A percentile compares a stretch with the other conserved stretches of the same genome.
Evolutionary conservation across 2,797 vertebrate species (phyloP).

Genomic region (Crenichthys baileyi): DNA sequence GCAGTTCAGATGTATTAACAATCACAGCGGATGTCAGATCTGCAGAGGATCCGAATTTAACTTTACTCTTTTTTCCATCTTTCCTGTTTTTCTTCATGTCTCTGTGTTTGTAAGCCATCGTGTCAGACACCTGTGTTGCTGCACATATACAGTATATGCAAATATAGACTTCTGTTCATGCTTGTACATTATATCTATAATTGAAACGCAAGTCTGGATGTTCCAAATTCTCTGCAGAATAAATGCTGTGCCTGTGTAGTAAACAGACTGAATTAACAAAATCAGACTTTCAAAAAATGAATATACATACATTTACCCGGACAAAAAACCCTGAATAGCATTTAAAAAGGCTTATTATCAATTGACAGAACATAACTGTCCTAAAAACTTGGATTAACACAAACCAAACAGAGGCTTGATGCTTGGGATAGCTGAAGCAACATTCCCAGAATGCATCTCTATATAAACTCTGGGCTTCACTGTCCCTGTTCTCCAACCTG

Average conservation of each 20-base stretch:
- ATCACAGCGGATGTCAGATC: constrained; percentile 9
- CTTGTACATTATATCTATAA: not conserved
- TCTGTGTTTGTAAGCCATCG: too few relatives aligned
- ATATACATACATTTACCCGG: too few relatives aligned
- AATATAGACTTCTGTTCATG: too few relatives aligned
- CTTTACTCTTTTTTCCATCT: not conserved
- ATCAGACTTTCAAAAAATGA: too few relatives aligned
- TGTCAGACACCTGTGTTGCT: not conserved
- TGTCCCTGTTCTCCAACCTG: too few relatives aligned
- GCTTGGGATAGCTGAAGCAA: too few relatives aligned
- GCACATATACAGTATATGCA: not conserved
- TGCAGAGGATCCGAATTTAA: not conserved
- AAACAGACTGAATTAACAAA: not conserved
- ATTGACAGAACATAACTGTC: not conserved
- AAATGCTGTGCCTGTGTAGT: not conserved
- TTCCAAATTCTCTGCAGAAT: not conserved
- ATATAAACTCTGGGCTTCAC: too few relatives aligned
- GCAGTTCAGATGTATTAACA: constrained; percentile 33
- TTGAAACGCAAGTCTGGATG: not conserved
- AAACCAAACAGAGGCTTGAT: not conserved
- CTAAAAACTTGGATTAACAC: not conserved
- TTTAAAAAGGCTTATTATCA: not conserved
- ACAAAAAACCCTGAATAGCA: not conserved
- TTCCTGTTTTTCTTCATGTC: not conserved
- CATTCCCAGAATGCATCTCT: too few relatives aligned